Evolutionary conservation across 2,113 vertebrate species (phyloP).

Genomic region (Hoplias malabaricus): DNA sequence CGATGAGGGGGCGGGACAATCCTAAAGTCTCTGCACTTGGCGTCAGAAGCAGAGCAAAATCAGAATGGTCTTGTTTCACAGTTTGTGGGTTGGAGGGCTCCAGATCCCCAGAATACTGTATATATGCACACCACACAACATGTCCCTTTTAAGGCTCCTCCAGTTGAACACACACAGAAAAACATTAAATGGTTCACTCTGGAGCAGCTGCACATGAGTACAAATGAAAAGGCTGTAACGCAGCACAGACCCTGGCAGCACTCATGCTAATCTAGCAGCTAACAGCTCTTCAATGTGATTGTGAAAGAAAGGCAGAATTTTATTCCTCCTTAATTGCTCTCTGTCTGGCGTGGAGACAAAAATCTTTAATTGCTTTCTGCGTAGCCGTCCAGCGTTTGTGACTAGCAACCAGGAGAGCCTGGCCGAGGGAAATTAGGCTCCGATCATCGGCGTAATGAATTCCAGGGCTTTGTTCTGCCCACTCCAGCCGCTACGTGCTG

Average conservation of each 20-base stretch:
- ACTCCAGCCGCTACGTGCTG: conserved; percentile 40
- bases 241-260: conserved; percentile 31
- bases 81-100: too few relatives aligned
- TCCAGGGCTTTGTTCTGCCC: conserved; percentile 58
- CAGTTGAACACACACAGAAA: too few relatives aligned
- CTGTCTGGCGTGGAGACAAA: conserved; percentile 57
- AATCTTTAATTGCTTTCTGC: conserved; percentile 60
- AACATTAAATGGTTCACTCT: not conserved
- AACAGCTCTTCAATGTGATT: conserved; percentile 58
- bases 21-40: too few relatives aligned
- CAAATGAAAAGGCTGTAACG: conserved; percentile 37
- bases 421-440: conserved; percentile 44
- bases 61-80: too few relatives aligned
- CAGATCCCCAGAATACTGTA: too few relatives aligned
- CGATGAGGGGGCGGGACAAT: too few relatives aligned
- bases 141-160: too few relatives aligned
- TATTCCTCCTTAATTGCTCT: conserved; percentile 56
- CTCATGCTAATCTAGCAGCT: conserved; percentile 44
- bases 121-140: too few relatives aligned
- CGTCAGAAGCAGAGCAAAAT: too few relatives aligned
- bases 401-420: conserved; percentile 26
- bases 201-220: too few relatives aligned
- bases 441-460: conserved; percentile 56
- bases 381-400: conserved; percentile 47
- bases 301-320: conserved; percentile 54